Evolutionary conservation across 1,140 invertebrate genomes (phyloP).

Genomic region (Drosophila sturtevanti): DNA sequence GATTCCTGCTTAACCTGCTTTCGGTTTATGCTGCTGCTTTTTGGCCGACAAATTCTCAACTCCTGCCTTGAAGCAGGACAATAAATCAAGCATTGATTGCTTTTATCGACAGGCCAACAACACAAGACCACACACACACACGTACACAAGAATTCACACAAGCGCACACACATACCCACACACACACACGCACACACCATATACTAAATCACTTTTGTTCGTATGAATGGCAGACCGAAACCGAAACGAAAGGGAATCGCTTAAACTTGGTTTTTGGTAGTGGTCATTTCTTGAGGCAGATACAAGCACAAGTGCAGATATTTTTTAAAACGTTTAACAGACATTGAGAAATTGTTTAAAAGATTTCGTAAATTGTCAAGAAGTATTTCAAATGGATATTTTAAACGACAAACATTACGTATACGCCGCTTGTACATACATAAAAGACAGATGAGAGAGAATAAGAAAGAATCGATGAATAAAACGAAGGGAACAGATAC

Average conservation of each 20-base stretch:
- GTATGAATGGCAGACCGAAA: constrained; percentile 3
- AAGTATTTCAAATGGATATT: constrained; percentile 24
- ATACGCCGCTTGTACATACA: constrained; percentile 49
- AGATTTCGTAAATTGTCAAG: constrained; percentile 40
- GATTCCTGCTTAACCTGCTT: constrained; percentile 17
- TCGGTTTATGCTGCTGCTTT: neutral
- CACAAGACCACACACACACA: constrained; percentile 12
- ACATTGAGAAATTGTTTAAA: constrained; percentile 47
- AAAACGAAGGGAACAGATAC: neutral
- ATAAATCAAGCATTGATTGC: constrained; percentile 58
- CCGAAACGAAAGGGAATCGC: constrained; percentile 38
- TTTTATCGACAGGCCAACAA: constrained; percentile 50
- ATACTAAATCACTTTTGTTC: constrained; percentile 48
- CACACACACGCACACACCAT: constrained; percentile 5
- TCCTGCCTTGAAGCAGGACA: constrained; percentile 32
- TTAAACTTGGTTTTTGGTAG: constrained; percentile 26
- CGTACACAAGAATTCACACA: constrained; percentile 8
- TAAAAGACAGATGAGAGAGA: constrained; percentile 7
- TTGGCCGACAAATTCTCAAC: constrained; percentile 30
- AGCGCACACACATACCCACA: neutral
- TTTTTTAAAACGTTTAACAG: constrained; percentile 5
- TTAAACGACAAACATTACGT: constrained; percentile 44
- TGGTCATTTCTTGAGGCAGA: constrained; percentile 21
- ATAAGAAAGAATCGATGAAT: neutral
- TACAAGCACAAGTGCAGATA: neutral